Conservation (phyloP, 2,888 invertebrate genomes). For the Lasioglossum villosulum region DNA sequence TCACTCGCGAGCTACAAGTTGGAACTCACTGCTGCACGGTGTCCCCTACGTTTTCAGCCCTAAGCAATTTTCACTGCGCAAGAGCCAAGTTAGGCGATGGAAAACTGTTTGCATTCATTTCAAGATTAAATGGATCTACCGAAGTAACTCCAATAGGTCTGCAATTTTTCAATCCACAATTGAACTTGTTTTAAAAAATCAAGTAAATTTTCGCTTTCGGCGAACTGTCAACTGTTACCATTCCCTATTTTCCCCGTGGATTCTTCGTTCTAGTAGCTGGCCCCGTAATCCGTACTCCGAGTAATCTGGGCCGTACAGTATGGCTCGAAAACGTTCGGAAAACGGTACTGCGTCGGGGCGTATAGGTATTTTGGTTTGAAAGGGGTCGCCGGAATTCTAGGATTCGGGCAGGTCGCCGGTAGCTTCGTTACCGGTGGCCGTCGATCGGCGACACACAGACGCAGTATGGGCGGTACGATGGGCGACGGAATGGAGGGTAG, state of each 20-base stretch:
- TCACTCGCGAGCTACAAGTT: too few relatives aligned
- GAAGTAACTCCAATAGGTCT: too few relatives aligned
- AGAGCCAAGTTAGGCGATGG: too few relatives aligned
- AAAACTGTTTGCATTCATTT: too few relatives aligned
- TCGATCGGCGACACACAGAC: constrained; percentile 1
- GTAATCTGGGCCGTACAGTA: not conserved
- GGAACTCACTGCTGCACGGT: too few relatives aligned
- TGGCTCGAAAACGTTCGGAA: not conserved
- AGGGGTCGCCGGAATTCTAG: not conserved
- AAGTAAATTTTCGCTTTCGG: not conserved
- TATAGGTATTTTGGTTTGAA: constrained; percentile 5
- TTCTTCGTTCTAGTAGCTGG: not conserved
- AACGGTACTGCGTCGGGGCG: not conserved
- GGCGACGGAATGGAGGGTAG: not conserved
- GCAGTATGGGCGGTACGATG: not conserved
- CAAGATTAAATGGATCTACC: too few relatives aligned
- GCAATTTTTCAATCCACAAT: too few relatives aligned
- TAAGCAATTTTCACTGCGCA: too few relatives aligned
- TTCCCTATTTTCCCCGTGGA: not conserved
- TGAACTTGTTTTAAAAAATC: too few relatives aligned
- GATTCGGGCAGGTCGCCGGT: not conserved
- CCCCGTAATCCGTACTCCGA: not conserved
- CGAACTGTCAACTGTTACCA: not conserved
- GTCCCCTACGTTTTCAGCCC: too few relatives aligned
- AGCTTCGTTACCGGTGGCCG: not conserved